Evolutionary conservation across 1,140 invertebrate genomes (phyloP).

Genomic region (Hormaphis cornu): DNA sequence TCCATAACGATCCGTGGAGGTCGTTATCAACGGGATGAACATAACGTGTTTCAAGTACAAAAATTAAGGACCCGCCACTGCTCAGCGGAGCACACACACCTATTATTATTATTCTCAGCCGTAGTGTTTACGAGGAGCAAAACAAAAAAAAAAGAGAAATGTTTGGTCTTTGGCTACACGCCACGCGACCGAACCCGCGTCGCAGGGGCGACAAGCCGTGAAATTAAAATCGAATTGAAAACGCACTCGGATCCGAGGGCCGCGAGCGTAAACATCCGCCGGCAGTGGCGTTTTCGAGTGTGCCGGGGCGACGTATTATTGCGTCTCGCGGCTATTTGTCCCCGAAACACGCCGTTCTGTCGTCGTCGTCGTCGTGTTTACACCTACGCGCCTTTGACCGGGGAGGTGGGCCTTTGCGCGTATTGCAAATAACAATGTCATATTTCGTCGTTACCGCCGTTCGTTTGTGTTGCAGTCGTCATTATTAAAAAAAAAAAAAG

Average conservation of each 20-base stretch:
- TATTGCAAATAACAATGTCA: no score
- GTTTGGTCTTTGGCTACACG: no score
- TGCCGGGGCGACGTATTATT: background rate
- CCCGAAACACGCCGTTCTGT: background rate
- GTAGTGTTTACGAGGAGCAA: no score
- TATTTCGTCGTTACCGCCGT: background rate
- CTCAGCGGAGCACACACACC: no score
- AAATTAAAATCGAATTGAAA: constrained; percentile 30
- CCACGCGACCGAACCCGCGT: background rate
- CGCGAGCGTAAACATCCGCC: background rate
- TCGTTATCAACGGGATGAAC: no score
- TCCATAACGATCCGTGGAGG: no score
- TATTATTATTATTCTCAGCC: no score
- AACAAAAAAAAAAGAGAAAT: no score
- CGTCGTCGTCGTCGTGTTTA: background rate
- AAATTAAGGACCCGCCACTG: no score
- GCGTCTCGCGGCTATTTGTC: constrained; percentile 18
- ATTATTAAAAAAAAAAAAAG: background rate
- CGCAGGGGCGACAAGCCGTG: constrained; percentile 16
- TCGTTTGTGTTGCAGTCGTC: background rate
- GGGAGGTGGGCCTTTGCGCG: no score
- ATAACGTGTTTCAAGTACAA: no score
- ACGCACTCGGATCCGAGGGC: background rate
- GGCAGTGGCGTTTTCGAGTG: background rate
- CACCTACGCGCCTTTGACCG: background rate